Percentiles rank a stretch among this genome's conserved stretches.
phyloP scores from a whole-genome alignment of 2,113 vertebrate species.

The Leptocoma aspasia region DNA sequence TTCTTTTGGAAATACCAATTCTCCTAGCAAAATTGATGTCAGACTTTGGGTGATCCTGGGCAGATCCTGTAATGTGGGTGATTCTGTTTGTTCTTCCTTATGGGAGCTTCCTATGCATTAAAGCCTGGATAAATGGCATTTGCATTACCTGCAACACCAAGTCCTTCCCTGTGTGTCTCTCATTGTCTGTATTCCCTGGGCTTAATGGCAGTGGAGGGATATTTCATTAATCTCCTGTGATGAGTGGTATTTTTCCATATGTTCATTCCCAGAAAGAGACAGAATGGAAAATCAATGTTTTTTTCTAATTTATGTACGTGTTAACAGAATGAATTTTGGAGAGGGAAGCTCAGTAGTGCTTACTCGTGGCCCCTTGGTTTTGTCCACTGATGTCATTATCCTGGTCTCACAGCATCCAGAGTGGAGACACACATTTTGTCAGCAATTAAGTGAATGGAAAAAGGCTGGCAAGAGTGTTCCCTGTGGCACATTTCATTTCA shows the following conservation, averaged over 20 bases:
- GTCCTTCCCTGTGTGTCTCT: not conserved
- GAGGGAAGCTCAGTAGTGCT: not conserved
- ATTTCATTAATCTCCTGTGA: not conserved
- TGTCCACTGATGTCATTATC: not conserved
- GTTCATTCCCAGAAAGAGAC: not conserved
- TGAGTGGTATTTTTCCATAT: not conserved
- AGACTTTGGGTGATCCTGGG: not conserved
- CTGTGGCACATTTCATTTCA: not conserved
- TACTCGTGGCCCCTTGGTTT: not conserved
- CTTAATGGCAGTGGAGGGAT: not conserved
- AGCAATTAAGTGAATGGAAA: not conserved
- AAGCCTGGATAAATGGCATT: not conserved
- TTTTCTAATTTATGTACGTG: not conserved
- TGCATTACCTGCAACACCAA: not conserved
- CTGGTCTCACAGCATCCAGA: not conserved
- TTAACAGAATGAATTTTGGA: not conserved
- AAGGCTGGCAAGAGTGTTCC: not conserved
- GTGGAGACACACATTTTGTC: not conserved
- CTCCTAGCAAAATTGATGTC: not conserved
- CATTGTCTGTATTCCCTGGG: not conserved
- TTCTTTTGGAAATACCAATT: not conserved
- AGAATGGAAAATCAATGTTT: not conserved
- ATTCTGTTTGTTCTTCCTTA: not conserved
- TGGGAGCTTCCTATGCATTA: not conserved
- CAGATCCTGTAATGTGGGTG: not conserved